A percentile compares a stretch with the other conserved stretches of the same genome.
Evolutionary conservation across 1,140 invertebrate genomes (phyloP).

Genomic region (Camponotus vicinus): DNA sequence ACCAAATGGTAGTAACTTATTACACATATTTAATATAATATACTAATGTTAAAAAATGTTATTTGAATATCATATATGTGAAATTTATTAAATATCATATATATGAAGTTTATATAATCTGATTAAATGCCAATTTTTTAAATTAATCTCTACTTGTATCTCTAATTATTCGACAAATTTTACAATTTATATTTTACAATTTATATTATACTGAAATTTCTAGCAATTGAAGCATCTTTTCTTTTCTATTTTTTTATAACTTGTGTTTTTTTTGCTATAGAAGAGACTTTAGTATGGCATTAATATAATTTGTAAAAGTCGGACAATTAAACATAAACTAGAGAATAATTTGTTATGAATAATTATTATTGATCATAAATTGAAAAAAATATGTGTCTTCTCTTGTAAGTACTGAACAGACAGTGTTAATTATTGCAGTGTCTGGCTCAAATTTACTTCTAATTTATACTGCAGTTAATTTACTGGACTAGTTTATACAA

Average conservation of each 20-base stretch:
- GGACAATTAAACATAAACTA: not conserved
- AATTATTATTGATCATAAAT: constrained; percentile 5
- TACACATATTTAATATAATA: constrained; percentile 49
- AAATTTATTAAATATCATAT: constrained; percentile 7
- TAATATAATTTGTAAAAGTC: not conserved
- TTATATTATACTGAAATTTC: too few relatives aligned
- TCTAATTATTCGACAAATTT: not conserved
- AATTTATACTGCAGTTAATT: constrained; percentile 22
- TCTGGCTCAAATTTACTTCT: constrained; percentile 16
- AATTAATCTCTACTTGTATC: not conserved
- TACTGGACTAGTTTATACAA: constrained; percentile 60
- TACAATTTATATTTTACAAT: not conserved
- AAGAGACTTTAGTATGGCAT: not conserved
- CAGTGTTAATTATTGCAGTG: constrained; percentile 16
- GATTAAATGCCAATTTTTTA: not conserved
- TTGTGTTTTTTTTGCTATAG: not conserved
- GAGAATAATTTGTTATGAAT: not conserved
- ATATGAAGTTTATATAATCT: constrained; percentile 16
- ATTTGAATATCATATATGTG: not conserved
- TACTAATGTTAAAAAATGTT: not conserved
- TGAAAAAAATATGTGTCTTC: not conserved
- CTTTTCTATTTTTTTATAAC: not conserved
- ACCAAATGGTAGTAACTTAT: constrained; percentile 50
- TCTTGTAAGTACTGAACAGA: constrained; percentile 23
- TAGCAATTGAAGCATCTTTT: too few relatives aligned